A percentile compares a stretch with the other conserved stretches of the same genome.
These are phyloP conservation scores for Bombus turneri DNA, from an alignment of 1,140 invertebrate species.

Conservation along the genomic window DNA sequence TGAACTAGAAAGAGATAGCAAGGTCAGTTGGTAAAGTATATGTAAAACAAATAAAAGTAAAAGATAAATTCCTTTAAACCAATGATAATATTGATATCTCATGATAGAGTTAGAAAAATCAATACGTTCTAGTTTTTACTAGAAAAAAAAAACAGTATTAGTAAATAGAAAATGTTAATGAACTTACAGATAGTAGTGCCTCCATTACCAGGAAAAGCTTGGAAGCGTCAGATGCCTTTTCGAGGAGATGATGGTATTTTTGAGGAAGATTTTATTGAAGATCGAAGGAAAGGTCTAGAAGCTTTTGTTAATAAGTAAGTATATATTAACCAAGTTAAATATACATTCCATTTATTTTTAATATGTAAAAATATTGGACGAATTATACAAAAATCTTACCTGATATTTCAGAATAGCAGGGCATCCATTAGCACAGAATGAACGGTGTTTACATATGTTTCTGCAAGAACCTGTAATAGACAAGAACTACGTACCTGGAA, in stretches of 20 bases:
- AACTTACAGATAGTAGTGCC: constrained; percentile 96
- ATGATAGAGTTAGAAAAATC: no score
- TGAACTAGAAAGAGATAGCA: constrained; percentile 99
- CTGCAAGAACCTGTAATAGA: constrained; percentile 98
- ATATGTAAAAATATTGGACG: neutral
- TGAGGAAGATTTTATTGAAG: constrained; percentile 99
- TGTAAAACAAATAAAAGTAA: neutral
- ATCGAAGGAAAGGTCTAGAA: constrained; percentile 98
- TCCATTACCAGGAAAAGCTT: constrained; percentile 97
- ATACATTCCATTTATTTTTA: neutral
- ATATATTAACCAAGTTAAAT: neutral
- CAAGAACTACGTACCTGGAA: constrained; percentile 99
- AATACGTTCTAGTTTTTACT: neutral
- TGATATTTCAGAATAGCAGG: constrained; percentile 93
- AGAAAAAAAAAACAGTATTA: neutral
- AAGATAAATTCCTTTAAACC: neutral
- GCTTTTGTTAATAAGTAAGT: constrained; percentile 98
- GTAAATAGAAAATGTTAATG: constrained; percentile 17
- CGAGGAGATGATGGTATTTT: constrained; percentile 99
- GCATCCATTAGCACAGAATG: constrained; percentile 99
- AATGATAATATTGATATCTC: neutral
- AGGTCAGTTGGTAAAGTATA: constrained; percentile 85
- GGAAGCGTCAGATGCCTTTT: constrained; percentile 99
- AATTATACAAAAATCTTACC: constrained; percentile 21
- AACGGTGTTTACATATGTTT: constrained; percentile 99